Conservation (phyloP, 2,113 vertebrate genomes). For the Neodontobutis hainanensis region DNA sequence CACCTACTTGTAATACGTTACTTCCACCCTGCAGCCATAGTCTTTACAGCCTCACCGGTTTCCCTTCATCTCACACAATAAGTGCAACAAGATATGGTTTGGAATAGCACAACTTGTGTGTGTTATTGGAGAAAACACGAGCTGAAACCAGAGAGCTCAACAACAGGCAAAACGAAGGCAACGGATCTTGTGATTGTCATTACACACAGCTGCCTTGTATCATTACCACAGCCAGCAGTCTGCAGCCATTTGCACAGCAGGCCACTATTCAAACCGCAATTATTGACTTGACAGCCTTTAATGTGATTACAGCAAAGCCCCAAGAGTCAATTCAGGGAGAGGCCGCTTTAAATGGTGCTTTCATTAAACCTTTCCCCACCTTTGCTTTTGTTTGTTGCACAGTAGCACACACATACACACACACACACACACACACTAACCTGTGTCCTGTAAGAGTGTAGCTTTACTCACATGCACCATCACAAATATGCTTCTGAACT, state of each 20-base stretch:
- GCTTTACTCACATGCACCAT: too few relatives aligned
- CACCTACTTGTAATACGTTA: not conserved
- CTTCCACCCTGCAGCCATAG: too few relatives aligned
- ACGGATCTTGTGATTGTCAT: constrained; percentile 38
- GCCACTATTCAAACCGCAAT: constrained; percentile 10
- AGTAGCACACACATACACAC: not conserved
- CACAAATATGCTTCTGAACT: too few relatives aligned
- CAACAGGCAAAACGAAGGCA: not conserved
- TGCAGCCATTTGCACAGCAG: constrained; percentile 19
- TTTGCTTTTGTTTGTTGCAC: not conserved
- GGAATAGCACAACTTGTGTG: not conserved
- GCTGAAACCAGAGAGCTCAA: not conserved
- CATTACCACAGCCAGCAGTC: constrained; percentile 15
- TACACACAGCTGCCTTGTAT: constrained; percentile 31
- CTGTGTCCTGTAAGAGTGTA: too few relatives aligned
- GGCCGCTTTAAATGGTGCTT: not conserved
- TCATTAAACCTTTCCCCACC: not conserved
- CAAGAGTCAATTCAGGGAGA: constrained; percentile 1
- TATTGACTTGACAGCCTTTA: constrained; percentile 10
- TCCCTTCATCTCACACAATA: not conserved
- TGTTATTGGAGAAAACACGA: not conserved
- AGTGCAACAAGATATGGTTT: too few relatives aligned
- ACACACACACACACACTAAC: not conserved
- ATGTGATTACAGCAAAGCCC: constrained; percentile 12
- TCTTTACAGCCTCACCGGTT: not conserved